Base-by-base conservation (phyloP, 2,113 vertebrate species). In the Lethenteron reissneri region DNA sequence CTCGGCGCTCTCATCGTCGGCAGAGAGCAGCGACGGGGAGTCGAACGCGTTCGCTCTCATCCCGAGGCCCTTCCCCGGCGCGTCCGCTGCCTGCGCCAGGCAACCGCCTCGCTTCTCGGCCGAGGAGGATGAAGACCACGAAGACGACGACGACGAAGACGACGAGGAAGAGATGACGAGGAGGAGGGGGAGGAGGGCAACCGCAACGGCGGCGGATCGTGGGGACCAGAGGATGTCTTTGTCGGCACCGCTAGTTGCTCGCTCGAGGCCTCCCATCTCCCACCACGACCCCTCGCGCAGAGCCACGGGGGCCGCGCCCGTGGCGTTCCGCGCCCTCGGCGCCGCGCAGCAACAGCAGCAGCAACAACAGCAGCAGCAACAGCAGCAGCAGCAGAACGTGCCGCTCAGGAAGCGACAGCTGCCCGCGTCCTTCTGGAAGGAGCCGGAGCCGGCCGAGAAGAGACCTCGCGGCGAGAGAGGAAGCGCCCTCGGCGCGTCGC, bases 401-500 rank as follows among this genome's bases (percentile, higher is more conserved):
- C 94, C 94, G 56, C 96, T 97, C 92, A 84, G 94, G 78, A 90
- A 95, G 74, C 83, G 94, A 71, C 94, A 97, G 76, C 84, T 99
- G 13, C 94, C 94, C 0, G 90, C 94, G 64, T 97, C 91, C 9
- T 97, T 97, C 76, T 97, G 94, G 94, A 87, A 95, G 79, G 92
- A 97, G 77, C 94, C 94, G 0, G 81, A 85, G 74, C 79, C 89
- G 1, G 73, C 80, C 58, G 81, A 82, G 70, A 82, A 41, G 41
- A 41, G 41, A 41, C 41, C 41, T 41, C 41, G 41, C 41, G 41
- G 41, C 41, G 41, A 41, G 41, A 41, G 41, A 41, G 41, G 41
- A 41, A 5, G 41, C 41, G 41, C 41, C 41, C 6, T 41, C 6
- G 41, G 41, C 41, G 41, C 41, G 41, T 41, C 41, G 41, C 41